A percentile compares a stretch with the other conserved stretches of the same genome.
phyloP scores from a whole-genome alignment of 2,113 vertebrate genomes.

The Neofelis nebulosa region DNA sequence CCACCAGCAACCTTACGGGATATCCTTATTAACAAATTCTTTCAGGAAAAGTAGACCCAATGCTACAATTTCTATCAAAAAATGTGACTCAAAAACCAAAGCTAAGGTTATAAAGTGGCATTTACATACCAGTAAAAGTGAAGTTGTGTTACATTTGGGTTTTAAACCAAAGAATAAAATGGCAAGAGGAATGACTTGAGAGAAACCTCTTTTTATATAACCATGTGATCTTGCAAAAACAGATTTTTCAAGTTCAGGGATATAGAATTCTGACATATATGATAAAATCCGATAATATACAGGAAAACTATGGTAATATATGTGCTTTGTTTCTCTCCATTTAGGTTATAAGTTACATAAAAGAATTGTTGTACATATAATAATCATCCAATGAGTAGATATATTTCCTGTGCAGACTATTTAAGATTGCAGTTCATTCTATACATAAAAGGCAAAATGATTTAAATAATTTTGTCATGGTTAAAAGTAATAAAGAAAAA shows the following conservation, averaged over 20 bases:
- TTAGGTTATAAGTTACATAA: neutral
- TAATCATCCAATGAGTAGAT: neutral
- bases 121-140: neutral
- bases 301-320: neutral
- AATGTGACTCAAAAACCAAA: conserved; percentile 1
- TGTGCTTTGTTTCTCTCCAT: neutral
- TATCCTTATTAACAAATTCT: neutral
- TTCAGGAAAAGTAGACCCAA: neutral
- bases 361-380: neutral
- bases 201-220: neutral
- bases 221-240: neutral
- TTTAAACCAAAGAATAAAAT: conserved; percentile 2
- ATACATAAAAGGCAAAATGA: neutral
- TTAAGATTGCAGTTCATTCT: neutral
- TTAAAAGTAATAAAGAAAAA: neutral
- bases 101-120: neutral
- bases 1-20: neutral
- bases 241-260: neutral
- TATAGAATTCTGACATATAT: neutral
- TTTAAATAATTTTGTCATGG: neutral
- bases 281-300: neutral
- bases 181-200: neutral
- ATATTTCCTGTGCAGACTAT: neutral
- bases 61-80: neutral
- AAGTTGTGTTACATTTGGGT: neutral